These are phyloP conservation scores for Dasyurus viverrinus DNA, from an alignment of 2,113 vertebrate species.

Conservation along the genomic window DNA sequence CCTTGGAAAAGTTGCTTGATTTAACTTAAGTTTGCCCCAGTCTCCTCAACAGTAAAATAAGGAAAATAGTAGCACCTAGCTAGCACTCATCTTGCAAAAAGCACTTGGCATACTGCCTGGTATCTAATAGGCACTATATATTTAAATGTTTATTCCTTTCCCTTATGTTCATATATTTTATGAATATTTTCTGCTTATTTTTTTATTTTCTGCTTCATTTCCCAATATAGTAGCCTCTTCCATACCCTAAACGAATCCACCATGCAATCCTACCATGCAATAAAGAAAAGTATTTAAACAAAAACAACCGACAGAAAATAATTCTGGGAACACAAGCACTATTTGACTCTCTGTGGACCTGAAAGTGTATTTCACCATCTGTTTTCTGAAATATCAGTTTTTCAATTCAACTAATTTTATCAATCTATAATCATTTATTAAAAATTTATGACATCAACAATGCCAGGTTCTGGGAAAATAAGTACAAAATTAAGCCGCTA, in stretches of 20 bases:
- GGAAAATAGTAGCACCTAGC: too few relatives aligned
- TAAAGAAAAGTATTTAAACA: neutral
- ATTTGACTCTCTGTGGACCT: neutral
- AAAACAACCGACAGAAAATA: neutral
- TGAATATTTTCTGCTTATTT: too few relatives aligned
- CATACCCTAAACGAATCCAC: neutral
- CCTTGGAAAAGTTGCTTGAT: too few relatives aligned
- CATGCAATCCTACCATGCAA: neutral
- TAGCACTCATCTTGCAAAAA: neutral
- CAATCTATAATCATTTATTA: neutral
- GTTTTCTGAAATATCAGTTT: neutral
- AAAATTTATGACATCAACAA: neutral
- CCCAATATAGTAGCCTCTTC: neutral
- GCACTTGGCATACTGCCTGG: neutral
- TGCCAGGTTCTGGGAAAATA: neutral
- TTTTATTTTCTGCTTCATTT: neutral
- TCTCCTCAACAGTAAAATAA: too few relatives aligned
- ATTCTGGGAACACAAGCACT: neutral
- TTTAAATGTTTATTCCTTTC: neutral
- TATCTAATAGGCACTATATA: neutral
- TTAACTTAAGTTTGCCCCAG: too few relatives aligned
- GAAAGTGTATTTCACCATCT: neutral
- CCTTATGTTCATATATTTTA: too few relatives aligned
- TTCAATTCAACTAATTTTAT: neutral
- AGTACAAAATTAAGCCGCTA: neutral